Base-by-base conservation (phyloP, 2,888 invertebrate species). In the Morpho deidamia region DNA sequence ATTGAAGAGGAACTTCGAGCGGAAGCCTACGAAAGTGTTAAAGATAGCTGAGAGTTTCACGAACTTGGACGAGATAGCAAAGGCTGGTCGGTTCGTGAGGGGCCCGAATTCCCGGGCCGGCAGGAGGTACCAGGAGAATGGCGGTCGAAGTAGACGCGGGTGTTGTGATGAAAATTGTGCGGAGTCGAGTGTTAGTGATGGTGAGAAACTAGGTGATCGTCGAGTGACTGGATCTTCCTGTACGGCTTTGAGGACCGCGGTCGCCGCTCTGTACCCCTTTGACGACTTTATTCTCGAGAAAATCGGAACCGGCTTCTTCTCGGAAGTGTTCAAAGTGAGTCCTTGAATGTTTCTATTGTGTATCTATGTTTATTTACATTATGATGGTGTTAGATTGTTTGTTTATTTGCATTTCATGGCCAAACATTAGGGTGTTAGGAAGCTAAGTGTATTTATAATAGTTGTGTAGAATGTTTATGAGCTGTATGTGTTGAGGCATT, bases 321-420 rank as follows among this genome's bases (percentile, higher is more conserved):
- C 98, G 5, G 97, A 98, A 91, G 98, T 99, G 60, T 98, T 96
- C 90, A 98, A 98, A 95, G 99, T 98, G 90, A 91, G 93, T 83
- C 39, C 48, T 32, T 37, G 14, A n/a, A 12, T 40, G 10, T 7
- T 39, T 42, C 10, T 14, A 14, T 1, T 4, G n/a, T 23, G 9
- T 7, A 10, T n/a, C 7, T 14, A n/a, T 8, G 38, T 39, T 44
- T 44, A 37, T 47, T 53, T 40, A 35, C 35, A 34, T 39, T 3
- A 9, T 9, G 14, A n/a, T n/a, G n/a, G 11, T 39, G 11, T 23
- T 11, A 39, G 39, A 11, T 39, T 39, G 7, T 12, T 35, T 49
- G 42, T 49, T 49, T 49, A 49, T 42, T 12, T 12, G 35, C 8
- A 40, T 34, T 47, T 32, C 32, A 39, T 11, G 4, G 37, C 8